Base-by-base conservation (phyloP, 2,888 invertebrate species). In the Dasypogon diadema region DNA sequence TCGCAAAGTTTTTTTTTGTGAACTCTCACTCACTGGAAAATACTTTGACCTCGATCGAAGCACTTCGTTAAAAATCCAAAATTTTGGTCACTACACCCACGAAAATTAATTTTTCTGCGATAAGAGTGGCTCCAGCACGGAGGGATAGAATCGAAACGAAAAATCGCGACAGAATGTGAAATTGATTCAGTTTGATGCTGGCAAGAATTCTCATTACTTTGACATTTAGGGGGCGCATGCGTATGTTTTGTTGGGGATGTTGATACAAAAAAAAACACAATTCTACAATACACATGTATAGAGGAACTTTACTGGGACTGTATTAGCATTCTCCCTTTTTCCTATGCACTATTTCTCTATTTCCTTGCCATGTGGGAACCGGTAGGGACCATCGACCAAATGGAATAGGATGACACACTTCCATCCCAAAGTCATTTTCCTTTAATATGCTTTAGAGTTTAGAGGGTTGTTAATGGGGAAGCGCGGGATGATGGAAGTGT, bases 181-280 rank as follows among this genome's bases (percentile, higher is more conserved):
- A 48, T 48, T 14, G 48, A 48, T 48, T 68, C 65, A 12, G 12
- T 26, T 68, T 68, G 65, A 68, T 68, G 65, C 65, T 68, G 65
- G 65, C 65, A 68, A 68, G 65, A 68, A 68, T 46, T 21, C 26
- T 26, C 24, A 48, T 68, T 26, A 12, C 16, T 68, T 68, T 68
- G 65, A 68, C 65, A 48, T 68, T 68, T 48, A 3, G n/a, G 48
- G 22, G 26, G 48, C 65, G 65, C 65, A 68, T 68, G 65, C 34
- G 14, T 48, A 2, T 42, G 5, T 3, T 21, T 22, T 4, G 6
- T 54, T 54, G 18, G 8, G 18, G 26, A 26, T 24, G 22, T 68
- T 68, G 48, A 68, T 68, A 68, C 48, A 46, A 68, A 68, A n/a
- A n/a, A n/a, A n/a, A n/a, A n/a, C 24, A 48, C 65, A 68, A 68